Base-by-base conservation (phyloP, 2,888 invertebrate genomes). In the Pherbina coryleti region DNA sequence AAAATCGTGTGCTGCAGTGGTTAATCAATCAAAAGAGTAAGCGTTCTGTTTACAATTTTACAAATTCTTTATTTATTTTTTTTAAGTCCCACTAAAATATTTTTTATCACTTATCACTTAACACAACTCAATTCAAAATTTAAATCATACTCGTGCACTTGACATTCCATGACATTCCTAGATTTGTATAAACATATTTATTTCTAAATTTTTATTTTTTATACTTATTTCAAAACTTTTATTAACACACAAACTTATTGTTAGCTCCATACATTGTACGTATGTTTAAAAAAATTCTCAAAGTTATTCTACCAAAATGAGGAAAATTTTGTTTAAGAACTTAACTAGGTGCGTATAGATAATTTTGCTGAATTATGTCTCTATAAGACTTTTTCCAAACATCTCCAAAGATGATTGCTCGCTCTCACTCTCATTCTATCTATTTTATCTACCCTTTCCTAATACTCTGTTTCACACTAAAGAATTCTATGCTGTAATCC, bases 11-110 rank as follows among this genome's bases (percentile, higher is more conserved):
- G 92, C 94, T 97, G 93, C 95, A 95, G 93, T 97, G 97, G 97
- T 95, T 97, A 92, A 93, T 96, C 92, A 94, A 95, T 92, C 96
- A 97, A 93, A 96, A 96, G 95, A 96, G 96, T 96, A 96, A 96
- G 96, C 93, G 92, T 91, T 92, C 91, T 84, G 80, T 85, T 67
- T 25, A 75, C 66, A 31, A 51, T 75, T 49, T 53, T 72, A 11
- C 53, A 9, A 22, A 60, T 11, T 49, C 28, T 49, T 22, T 55
- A 1, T 55, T 7, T 66, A 9, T 55, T 19, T 19, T 22, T 44
- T 60, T 60, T 34, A 9, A 55, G 44, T 22, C 55, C 75, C 37
- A 53, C 55, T 67, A 37, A 75, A 34, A 19, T 55, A 28, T 5
- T 49, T 37, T 66, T 19, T 60, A 31, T 67, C 49, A 75, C n/a